A percentile compares a stretch with the other conserved stretches of the same genome.
Evolutionary conservation across 2,113 vertebrate species (phyloP).

Genomic region (Raja brachyura): DNA sequence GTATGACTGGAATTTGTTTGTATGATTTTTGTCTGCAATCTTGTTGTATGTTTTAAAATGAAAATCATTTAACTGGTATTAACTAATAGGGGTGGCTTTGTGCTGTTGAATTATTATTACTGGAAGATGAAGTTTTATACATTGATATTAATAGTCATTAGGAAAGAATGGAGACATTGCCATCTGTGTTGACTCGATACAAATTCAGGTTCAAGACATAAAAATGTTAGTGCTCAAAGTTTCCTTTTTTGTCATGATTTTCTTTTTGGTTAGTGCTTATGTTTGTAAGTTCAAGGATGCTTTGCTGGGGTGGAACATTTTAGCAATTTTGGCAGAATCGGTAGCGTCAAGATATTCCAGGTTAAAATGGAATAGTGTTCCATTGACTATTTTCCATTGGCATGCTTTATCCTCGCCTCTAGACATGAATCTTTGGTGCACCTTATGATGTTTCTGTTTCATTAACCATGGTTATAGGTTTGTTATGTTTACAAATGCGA

Average conservation of each 20-base stretch:
- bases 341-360: not conserved
- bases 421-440: not conserved
- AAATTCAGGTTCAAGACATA: not conserved
- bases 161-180: not conserved
- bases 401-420: not conserved
- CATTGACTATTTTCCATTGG: not conserved
- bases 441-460: not conserved
- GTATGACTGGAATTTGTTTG: not conserved
- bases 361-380: not conserved
- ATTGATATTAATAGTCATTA: not conserved
- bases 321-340: not conserved
- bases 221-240: not conserved
- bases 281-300: not conserved
- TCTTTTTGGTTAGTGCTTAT: not conserved
- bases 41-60: not conserved
- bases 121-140: not conserved
- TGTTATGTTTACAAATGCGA: not conserved
- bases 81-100: not conserved
- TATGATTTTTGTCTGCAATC: not conserved
- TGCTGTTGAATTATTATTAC: not conserved
- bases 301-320: not conserved
- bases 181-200: not conserved
- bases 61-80: not conserved
- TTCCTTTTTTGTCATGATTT: constrained; percentile 15
- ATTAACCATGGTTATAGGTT: not conserved